Evolutionary conservation across 2,888 invertebrate species (phyloP).

Genomic region (Empis livida): DNA sequence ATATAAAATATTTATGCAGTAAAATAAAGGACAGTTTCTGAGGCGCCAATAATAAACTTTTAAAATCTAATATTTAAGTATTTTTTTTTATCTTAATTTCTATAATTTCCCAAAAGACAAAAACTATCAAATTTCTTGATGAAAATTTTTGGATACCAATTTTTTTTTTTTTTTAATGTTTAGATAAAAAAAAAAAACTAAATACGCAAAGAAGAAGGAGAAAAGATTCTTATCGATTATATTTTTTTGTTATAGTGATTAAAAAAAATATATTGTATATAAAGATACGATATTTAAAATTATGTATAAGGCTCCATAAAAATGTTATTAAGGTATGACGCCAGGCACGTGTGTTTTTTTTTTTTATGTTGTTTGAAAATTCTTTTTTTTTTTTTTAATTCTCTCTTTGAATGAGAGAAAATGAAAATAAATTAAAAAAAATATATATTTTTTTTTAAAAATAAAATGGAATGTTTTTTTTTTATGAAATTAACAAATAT

Average conservation of each 20-base stretch:
- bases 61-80: slow-evolving; percentile 6
- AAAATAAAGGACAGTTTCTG: background rate
- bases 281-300: background rate
- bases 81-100: background rate
- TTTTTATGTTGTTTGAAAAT: background rate
- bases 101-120: background rate
- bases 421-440: no score
- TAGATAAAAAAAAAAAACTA: no score
- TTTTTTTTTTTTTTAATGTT: no score
- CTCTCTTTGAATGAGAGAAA: no score
- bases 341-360: slow-evolving; percentile 4
- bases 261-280: background rate
- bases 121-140: no score
- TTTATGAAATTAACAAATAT: no score
- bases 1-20: background rate
- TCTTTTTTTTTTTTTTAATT: background rate
- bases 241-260: no score
- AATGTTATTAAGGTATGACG: slow-evolving; percentile 3
- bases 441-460: no score
- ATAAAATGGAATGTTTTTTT: no score
- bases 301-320: slow-evolving; percentile 1
- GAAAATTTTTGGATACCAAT: no score
- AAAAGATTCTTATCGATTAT: no score
- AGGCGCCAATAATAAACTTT: slow-evolving; percentile 9
- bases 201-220: no score